These are phyloP conservation scores for Spodoptera littoralis DNA, from an alignment of 2,888 invertebrate genomes.

Conservation along the genomic window DNA sequence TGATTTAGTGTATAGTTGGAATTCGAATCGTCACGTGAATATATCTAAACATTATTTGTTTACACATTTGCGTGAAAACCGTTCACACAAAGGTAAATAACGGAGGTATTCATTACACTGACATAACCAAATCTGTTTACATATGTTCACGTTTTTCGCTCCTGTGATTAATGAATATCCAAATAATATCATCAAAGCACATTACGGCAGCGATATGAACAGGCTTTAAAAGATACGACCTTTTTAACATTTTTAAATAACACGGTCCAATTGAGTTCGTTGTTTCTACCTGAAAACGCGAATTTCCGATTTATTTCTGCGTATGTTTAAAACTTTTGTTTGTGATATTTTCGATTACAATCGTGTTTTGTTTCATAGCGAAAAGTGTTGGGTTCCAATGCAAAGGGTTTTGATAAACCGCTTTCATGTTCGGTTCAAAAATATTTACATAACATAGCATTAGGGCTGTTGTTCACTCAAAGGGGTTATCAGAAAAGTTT, in stretches of 20 bases:
- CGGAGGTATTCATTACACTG: conserved; percentile 23
- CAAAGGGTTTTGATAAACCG: conserved; percentile 10
- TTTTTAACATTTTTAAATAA: conserved; percentile 43
- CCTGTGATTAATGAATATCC: conserved; percentile 54
- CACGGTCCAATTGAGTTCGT: conserved; percentile 20
- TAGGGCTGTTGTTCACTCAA: no score
- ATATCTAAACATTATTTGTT: conserved; percentile 12
- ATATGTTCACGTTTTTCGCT: conserved; percentile 42
- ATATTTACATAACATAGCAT: no score
- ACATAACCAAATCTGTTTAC: conserved; percentile 42
- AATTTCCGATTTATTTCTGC: conserved; percentile 22
- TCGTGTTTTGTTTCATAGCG: conserved; percentile 22
- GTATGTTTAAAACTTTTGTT: conserved; percentile 23
- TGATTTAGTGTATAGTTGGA: not conserved
- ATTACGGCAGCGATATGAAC: conserved; percentile 39
- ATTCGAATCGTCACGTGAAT: not conserved
- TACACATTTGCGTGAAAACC: conserved; percentile 19
- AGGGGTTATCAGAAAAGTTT: no score
- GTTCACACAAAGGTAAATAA: conserved; percentile 27
- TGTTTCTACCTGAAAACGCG: conserved; percentile 33
- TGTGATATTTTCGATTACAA: conserved; percentile 18
- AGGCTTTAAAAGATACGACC: conserved; percentile 21
- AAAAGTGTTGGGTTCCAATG: conserved; percentile 10
- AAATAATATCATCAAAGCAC: conserved; percentile 58
- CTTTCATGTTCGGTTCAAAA: conserved; percentile 1